phyloP scores from a whole-genome alignment of 2,113 vertebrate genomes.

The Paratilapia polleni region DNA sequence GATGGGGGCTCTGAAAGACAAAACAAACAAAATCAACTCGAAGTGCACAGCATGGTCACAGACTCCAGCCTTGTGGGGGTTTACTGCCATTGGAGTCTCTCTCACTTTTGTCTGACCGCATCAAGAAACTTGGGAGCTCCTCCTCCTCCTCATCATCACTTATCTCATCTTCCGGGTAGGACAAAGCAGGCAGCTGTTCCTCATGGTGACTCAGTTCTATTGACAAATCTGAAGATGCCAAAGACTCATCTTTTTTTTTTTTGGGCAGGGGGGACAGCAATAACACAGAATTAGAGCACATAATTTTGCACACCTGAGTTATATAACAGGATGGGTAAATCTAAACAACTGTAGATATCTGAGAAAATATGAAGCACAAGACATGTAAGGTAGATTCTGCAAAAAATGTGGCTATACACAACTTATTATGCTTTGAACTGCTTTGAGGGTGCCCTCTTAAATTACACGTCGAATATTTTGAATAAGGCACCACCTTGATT shows the following conservation, averaged over 20 bases:
- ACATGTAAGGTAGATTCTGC: not conserved
- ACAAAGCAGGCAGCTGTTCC: constrained; percentile 37
- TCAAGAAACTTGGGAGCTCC: constrained; percentile 78
- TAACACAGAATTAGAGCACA: constrained; percentile 14
- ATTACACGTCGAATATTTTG: not conserved
- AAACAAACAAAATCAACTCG: not conserved
- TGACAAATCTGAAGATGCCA: constrained; percentile 74
- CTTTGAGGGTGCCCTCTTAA: not conserved
- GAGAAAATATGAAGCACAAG: not conserved
- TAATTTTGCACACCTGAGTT: not conserved
- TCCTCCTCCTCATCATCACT: constrained; percentile 73
- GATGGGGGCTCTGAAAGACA: constrained; percentile 69
- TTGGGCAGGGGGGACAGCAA: not conserved
- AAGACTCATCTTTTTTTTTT: constrained; percentile 52
- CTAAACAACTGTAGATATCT: not conserved
- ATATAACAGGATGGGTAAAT: not conserved
- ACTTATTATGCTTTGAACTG: not conserved
- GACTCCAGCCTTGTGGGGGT: not conserved
- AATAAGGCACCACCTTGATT: constrained; percentile 52
- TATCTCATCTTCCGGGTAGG: constrained; percentile 52
- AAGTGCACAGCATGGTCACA: not conserved
- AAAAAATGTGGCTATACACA: not conserved
- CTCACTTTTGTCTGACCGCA: constrained; percentile 69
- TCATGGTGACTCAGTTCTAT: constrained; percentile 74
- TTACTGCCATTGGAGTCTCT: not conserved